Percentiles rank a stretch among this genome's conserved stretches.
Conservation (phyloP, 1,140 invertebrate species). For the Metaphire vulgaris region DNA sequence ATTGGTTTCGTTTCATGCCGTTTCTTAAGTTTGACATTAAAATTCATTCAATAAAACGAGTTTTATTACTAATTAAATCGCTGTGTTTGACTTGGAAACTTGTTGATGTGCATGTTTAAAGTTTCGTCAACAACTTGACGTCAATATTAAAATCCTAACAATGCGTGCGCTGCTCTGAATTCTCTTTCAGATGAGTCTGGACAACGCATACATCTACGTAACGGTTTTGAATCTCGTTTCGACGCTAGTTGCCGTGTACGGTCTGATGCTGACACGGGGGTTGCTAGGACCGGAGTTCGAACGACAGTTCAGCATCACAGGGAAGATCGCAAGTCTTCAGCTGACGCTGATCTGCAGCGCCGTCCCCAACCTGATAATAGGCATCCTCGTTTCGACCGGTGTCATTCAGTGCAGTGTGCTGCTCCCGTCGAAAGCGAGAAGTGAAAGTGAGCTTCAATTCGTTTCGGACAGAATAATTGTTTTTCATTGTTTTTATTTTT, state of each 20-base stretch:
- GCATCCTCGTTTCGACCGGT: conserved; percentile 11
- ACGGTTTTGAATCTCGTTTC: conserved; percentile 12
- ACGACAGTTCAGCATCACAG: neutral
- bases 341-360: conserved; percentile 10
- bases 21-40: no score
- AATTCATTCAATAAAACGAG: no score
- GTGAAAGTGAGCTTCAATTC: conserved; percentile 3
- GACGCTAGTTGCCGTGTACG: conserved; percentile 18
- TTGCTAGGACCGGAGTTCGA: neutral
- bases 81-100: no score
- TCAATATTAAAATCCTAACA: no score
- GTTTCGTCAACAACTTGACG: no score
- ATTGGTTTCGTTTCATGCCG: no score
- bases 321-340: conserved; percentile 21
- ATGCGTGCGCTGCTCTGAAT: no score
- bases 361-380: conserved; percentile 20
- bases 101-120: no score
- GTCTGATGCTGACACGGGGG: conserved; percentile 15
- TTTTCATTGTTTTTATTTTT: no score
- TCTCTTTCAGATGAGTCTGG: conserved; percentile 18
- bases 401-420: conserved; percentile 10
- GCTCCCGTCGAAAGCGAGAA: conserved; percentile 14
- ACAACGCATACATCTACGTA: conserved; percentile 19
- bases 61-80: no score
- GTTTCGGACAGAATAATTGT: no score